Evolutionary conservation across 2,888 invertebrate species (phyloP).

Genomic region (Leucophenga maculata): DNA sequence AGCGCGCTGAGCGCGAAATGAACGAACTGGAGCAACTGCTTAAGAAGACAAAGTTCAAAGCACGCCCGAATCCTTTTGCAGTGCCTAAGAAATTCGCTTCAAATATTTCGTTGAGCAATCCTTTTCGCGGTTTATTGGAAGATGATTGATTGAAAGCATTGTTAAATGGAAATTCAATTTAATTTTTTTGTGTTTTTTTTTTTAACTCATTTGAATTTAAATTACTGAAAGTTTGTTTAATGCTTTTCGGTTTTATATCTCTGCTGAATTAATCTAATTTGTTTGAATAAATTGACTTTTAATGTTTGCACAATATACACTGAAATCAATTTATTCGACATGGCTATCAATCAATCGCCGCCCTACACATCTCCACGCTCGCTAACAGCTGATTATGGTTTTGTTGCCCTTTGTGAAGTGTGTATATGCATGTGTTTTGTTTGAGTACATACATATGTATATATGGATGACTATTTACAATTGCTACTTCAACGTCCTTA

Average conservation of each 20-base stretch:
- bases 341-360: conserved; percentile 8
- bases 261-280: background rate
- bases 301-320: conserved; percentile 29
- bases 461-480: conserved; percentile 4
- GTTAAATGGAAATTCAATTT: background rate
- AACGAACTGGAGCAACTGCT: conserved; percentile 41
- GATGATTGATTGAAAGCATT: conserved; percentile 19
- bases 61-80: conserved; percentile 49
- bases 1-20: conserved; percentile 33
- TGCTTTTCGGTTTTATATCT: too few species aligned
- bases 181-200: background rate
- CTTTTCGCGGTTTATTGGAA: background rate
- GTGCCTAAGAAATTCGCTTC: conserved; percentile 13
- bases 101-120: conserved; percentile 23
- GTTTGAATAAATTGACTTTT: conserved; percentile 44
- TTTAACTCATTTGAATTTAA: background rate
- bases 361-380: too few species aligned
- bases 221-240: background rate
- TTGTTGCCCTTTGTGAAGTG: background rate
- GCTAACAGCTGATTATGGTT: too few species aligned
- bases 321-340: conserved; percentile 10
- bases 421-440: conserved; percentile 17
- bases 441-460: conserved; percentile 6
- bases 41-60: conserved; percentile 46
- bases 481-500: too few species aligned